Base-by-base conservation (phyloP, 1,140 invertebrate genomes). In the Drosophila sproati region DNA sequence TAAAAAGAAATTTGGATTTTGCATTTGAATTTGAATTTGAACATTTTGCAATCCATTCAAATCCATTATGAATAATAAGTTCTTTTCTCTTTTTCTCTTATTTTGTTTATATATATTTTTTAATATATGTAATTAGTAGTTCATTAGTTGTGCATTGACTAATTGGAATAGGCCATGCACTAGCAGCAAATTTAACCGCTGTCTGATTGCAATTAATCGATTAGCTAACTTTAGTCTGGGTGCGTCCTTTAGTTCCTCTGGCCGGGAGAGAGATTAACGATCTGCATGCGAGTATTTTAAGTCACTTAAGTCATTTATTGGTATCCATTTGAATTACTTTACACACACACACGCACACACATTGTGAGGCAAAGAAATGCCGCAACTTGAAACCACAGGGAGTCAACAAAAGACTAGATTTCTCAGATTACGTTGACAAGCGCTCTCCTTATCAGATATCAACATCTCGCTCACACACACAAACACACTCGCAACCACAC, bases 371-470 rank as follows among this genome's bases (percentile, higher is more conserved):
- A 48, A n/a, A 41, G 61, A 52, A 63, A 52, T 20, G 61, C 54
- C 55, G 63, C 71, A 45, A 68, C 59, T 64, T 63, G 48, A 61
- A 62, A 45, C 55, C 52, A 51, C 45, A 62, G 10, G 66, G 47
- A 63, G 70, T 35, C 41, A 62, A 82, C 81, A 83, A 86, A 87
- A 74, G 75, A 64, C 57, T 68, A 81, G 82, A 86, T 86, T 87
- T 68, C 72, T 60, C 48, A 71, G 54, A 68, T 70, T 55, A 77
- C 66, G 68, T 77, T 86, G 82, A 86, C 82, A 86, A 41, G 39
- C 57, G 56, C 41, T 39, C 2, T 39, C 12, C 47, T 85, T 86
- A 86, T 86, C 78, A 54, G 29, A 35, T 47, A 68, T 56, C 1
- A 20, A 20, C 1, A 20, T 20, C 20, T 41, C n/a, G 28, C 47